Conservation (phyloP, 2,113 vertebrate species). For the Coptodon rendalli region DNA sequence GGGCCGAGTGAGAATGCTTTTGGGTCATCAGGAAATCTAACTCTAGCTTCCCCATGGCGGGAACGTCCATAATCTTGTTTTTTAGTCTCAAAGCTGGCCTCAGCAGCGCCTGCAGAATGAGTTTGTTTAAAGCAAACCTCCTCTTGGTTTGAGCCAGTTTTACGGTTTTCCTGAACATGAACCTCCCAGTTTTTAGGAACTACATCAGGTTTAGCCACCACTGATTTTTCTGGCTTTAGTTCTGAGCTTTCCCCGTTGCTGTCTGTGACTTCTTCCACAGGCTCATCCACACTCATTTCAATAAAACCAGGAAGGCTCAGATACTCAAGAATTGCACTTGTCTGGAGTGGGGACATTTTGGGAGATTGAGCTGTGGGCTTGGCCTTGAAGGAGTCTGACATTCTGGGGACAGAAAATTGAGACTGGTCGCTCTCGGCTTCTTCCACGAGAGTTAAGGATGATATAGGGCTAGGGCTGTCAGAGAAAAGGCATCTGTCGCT, state of each 20-base stretch:
- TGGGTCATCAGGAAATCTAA: slow-evolving; percentile 42
- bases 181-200: slow-evolving; percentile 68
- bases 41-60: slow-evolving; percentile 10
- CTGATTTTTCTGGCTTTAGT: background rate
- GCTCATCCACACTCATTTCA: slow-evolving; percentile 79
- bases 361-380: slow-evolving; percentile 45
- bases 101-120: background rate
- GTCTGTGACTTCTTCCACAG: slow-evolving; percentile 52
- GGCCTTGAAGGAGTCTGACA: slow-evolving; percentile 61
- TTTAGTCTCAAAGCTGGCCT: background rate
- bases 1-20: slow-evolving; percentile 1
- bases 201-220: slow-evolving; percentile 60
- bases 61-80: slow-evolving; percentile 1
- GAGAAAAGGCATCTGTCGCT: slow-evolving; percentile 70
- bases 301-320: slow-evolving; percentile 77
- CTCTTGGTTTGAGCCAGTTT: background rate
- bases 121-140: background rate
- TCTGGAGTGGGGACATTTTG: slow-evolving; percentile 66
- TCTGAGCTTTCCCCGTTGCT: slow-evolving; percentile 11
- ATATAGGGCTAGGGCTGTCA: slow-evolving; percentile 60
- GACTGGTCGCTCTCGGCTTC: slow-evolving; percentile 69
- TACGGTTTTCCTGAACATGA: slow-evolving; percentile 41
- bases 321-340: slow-evolving; percentile 76
- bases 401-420: slow-evolving; percentile 56
- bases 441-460: slow-evolving; percentile 68